Evolutionary conservation across 2,888 invertebrate species (phyloP).

Genomic region (Malthinus seriepunctatus): DNA sequence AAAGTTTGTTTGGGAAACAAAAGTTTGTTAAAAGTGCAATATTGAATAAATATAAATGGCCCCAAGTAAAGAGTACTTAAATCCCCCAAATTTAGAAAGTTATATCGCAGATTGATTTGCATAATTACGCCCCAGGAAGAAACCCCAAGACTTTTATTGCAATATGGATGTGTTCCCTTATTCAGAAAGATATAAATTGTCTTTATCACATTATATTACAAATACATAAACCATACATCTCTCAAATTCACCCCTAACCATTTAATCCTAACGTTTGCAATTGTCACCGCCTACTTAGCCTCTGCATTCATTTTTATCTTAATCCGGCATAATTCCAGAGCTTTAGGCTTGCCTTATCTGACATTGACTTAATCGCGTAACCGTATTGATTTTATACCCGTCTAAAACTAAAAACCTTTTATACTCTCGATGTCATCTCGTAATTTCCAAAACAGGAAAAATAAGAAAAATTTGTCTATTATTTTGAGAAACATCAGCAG

Average conservation of each 20-base stretch:
- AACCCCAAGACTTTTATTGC: neutral
- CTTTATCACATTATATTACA: conserved; percentile 1
- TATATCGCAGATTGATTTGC: too few species aligned
- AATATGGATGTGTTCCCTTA: neutral
- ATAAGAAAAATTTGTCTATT: conserved; percentile 9
- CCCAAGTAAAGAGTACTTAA: neutral
- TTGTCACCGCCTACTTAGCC: conserved; percentile 42
- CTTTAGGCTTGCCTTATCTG: conserved; percentile 40
- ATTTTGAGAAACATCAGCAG: conserved; percentile 10
- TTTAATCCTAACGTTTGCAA: conserved; percentile 42
- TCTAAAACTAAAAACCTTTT: conserved; percentile 7
- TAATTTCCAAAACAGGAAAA: neutral
- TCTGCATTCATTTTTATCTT: conserved; percentile 45
- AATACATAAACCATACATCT: conserved; percentile 19
- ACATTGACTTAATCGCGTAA: conserved; percentile 30
- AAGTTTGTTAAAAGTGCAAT: conserved; percentile 2
- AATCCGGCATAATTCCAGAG: conserved; percentile 40
- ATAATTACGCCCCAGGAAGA: too few species aligned
- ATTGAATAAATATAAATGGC: conserved; percentile 3
- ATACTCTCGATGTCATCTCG: neutral
- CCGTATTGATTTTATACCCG: conserved; percentile 31
- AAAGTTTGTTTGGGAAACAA: conserved; percentile 1
- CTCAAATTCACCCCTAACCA: conserved; percentile 17
- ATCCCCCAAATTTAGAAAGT: too few species aligned
- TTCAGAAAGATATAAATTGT: neutral